Evolutionary conservation across 2,113 vertebrate species (phyloP), one percentile per base, ranked within the genome.

Genomic region (Corydoras maculifer): DNA sequence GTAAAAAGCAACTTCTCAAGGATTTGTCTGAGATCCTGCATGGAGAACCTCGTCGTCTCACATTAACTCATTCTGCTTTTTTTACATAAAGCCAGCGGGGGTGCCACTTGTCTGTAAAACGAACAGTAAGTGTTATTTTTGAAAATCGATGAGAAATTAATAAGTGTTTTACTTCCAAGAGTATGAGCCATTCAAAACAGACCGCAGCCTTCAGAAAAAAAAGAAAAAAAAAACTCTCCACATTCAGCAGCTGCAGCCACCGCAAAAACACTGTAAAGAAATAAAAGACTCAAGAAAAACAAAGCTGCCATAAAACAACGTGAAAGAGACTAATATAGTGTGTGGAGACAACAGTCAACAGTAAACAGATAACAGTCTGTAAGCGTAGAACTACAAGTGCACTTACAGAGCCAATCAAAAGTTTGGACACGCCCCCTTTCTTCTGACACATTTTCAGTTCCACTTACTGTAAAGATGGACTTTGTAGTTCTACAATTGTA

Each of bases 181-280:
- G 50, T 74, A 78, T 73, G 73, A 83, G 80, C 82, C 76, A 58
- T 77, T 77, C 74, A 58, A 62, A 58, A 72, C 66, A 77, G 74
- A 70, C 76, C 62, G 18, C 75, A 75, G 78, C 62, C 74, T 78
- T 82, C 54, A 57, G 13, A 25, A 25, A 25, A 25, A 25, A 25
- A 25, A 25, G 2, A 25, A 25, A 25, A 25, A 25, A 25, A 25
- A 25, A 25, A 25, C 18, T 5, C 62, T 31, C 72, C 72, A 14
- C 30, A 70, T 59, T 71, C 53, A 80, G 72, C 59, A 57, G 14
- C 54, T n/a, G 54, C 73, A 51, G 6, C 65, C 3, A 55, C 75
- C 67, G 31, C 68, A 79, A 78, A 62, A 74, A 75, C 69, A 62
- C 43, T 15, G 77, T 73, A 75, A 78, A 74, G 82, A 73, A 82